Evolutionary conservation across 2,888 invertebrate species (phyloP).

Genomic region (Papilio gigon): DNA sequence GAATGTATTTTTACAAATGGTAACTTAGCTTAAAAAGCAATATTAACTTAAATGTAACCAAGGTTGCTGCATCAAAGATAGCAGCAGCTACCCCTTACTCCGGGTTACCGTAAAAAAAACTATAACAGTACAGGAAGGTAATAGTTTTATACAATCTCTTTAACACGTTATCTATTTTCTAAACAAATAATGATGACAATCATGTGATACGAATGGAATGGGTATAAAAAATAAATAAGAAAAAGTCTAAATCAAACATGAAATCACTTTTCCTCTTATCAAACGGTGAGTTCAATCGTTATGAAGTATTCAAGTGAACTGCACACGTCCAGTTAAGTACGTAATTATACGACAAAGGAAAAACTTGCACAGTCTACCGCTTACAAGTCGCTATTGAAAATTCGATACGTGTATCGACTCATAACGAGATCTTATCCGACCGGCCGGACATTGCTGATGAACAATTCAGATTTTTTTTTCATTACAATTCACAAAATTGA

Average conservation of each 20-base stretch:
- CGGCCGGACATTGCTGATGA: slow-evolving; percentile 36
- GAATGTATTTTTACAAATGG: too few species aligned
- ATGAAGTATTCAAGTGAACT: slow-evolving; percentile 11
- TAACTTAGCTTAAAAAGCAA: too few species aligned
- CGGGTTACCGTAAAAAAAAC: too few species aligned
- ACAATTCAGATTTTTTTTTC: slow-evolving; percentile 32
- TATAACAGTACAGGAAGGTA: too few species aligned
- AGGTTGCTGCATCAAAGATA: too few species aligned
- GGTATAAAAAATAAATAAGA: too few species aligned
- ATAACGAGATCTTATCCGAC: slow-evolving; percentile 34
- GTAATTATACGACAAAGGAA: slow-evolving; percentile 38
- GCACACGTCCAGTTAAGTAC: slow-evolving; percentile 36
- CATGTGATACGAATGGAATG: too few species aligned
- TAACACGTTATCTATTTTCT: too few species aligned
- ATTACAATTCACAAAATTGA: slow-evolving; percentile 31
- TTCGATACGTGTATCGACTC: slow-evolving; percentile 39
- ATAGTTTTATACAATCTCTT: too few species aligned
- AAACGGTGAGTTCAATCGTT: not conserved
- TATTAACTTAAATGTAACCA: too few species aligned
- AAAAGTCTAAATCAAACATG: not conserved
- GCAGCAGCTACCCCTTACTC: too few species aligned
- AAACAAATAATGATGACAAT: too few species aligned
- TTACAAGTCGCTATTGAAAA: slow-evolving; percentile 32
- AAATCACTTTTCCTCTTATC: slow-evolving; percentile 19
- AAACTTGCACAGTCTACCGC: slow-evolving; percentile 26